phyloP scores from a whole-genome alignment of 2,113 vertebrate species.

The Gymnorhina tibicen region DNA sequence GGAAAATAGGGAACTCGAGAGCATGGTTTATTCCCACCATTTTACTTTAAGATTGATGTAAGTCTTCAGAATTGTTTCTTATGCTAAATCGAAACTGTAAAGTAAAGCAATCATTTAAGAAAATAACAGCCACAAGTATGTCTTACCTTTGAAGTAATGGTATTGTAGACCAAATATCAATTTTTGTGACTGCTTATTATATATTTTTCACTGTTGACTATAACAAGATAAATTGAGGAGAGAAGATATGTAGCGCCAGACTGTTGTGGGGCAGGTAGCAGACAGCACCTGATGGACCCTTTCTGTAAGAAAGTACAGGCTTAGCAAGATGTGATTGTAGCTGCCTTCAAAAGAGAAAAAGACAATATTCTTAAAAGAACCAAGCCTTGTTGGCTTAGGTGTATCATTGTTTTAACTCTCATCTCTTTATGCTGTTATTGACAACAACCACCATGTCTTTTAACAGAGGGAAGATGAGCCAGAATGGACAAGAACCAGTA shows the following conservation, averaged over 20 bases:
- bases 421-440: neutral
- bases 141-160: neutral
- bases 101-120: neutral
- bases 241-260: neutral
- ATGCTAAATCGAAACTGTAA: neutral
- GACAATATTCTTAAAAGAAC: neutral
- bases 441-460: neutral
- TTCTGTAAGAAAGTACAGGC: neutral
- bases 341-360: neutral
- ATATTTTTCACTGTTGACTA: neutral
- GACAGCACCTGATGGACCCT: neutral
- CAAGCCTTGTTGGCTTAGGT: neutral
- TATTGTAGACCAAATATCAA: neutral
- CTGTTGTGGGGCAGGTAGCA: neutral
- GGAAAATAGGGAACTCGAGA: neutral
- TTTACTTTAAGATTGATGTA: neutral
- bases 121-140: neutral
- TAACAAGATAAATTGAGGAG: neutral
- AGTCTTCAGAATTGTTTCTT: neutral
- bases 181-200: neutral
- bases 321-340: neutral
- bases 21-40: neutral
- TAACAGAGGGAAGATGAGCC: constrained; percentile 86
- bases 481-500: constrained; percentile 82
- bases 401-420: neutral